Conservation (phyloP, 1,140 invertebrate species). For the Oedothorax gibbosus region DNA sequence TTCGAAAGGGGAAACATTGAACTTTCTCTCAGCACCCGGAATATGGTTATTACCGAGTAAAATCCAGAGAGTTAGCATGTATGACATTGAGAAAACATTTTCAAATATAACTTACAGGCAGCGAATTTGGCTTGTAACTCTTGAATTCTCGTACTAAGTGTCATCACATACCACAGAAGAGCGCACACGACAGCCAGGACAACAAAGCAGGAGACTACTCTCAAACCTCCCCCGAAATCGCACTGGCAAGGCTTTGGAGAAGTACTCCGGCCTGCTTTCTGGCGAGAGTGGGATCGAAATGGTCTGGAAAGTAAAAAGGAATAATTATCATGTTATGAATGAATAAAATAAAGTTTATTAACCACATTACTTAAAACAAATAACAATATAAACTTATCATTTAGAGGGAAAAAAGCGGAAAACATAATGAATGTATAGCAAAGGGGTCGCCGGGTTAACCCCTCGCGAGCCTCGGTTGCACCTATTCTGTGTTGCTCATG, state of each 20-base stretch:
- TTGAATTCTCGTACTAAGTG: conserved; percentile 48
- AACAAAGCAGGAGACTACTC: conserved; percentile 47
- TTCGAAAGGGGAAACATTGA: too few species aligned
- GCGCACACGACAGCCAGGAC: conserved; percentile 43
- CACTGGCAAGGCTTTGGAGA: conserved; percentile 44
- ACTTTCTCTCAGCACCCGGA: too few species aligned
- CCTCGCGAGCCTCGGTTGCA: too few species aligned
- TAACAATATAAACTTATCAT: neutral
- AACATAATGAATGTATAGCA: neutral
- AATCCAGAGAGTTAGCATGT: too few species aligned
- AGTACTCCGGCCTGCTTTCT: conserved; percentile 27
- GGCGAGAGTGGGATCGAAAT: conserved; percentile 40
- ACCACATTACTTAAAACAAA: neutral
- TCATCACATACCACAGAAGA: conserved; percentile 58
- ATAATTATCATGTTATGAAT: neutral
- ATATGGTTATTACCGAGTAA: too few species aligned
- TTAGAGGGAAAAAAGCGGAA: neutral
- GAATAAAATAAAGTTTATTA: neutral
- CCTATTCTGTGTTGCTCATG: too few species aligned
- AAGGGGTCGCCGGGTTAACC: too few species aligned
- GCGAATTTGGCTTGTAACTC: conserved; percentile 53
- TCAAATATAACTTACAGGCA: conserved; percentile 42
- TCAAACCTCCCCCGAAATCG: conserved; percentile 16
- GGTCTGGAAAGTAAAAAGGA: conserved; percentile 32
- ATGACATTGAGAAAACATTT: too few species aligned